Percentiles rank a stretch among this genome's conserved stretches.
These are phyloP conservation scores for Tribolium castaneum DNA, from an alignment of 1,140 invertebrate species.

Conservation along the genomic window DNA sequence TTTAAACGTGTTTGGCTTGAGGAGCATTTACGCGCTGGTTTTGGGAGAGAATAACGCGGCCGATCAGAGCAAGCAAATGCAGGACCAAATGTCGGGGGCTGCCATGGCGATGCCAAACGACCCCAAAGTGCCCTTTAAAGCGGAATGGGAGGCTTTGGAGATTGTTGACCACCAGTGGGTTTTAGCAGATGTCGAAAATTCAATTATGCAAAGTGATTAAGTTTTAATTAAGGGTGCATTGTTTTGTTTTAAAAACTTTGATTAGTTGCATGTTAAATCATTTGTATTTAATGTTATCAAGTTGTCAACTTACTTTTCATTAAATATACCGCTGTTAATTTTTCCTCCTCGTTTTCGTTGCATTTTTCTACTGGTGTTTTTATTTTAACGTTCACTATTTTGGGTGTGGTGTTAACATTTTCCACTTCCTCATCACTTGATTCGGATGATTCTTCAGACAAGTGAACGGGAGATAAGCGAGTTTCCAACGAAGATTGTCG, in stretches of 20 bases:
- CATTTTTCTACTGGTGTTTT: not conserved
- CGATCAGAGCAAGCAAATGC: constrained; percentile 95
- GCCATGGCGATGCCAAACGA: constrained; percentile 97
- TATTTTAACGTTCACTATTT: constrained; percentile 46
- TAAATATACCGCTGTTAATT: constrained; percentile 19
- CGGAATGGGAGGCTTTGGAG: constrained; percentile 99
- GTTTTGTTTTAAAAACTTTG: not conserved
- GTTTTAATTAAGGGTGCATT: not conserved
- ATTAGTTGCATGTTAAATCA: not conserved
- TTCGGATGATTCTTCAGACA: constrained; percentile 31
- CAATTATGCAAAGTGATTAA: not conserved
- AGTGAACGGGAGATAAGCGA: constrained; percentile 41
- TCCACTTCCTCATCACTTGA: constrained; percentile 10
- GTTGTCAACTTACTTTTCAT: constrained; percentile 28
- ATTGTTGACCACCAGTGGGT: constrained; percentile 95
- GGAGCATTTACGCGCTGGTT: constrained; percentile 97
- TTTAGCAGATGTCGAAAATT: constrained; percentile 79
- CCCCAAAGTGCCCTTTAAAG: constrained; percentile 98
- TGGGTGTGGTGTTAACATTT: constrained; percentile 33
- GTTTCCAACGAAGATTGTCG: constrained; percentile 55
- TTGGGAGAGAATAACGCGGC: constrained; percentile 99
- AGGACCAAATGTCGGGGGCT: constrained; percentile 97
- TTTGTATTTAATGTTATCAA: not conserved
- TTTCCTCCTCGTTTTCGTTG: not conserved
- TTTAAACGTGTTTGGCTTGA: constrained; percentile 97